Conservation (phyloP, 2,113 vertebrate genomes). For the Collichthys lucidus region DNA sequence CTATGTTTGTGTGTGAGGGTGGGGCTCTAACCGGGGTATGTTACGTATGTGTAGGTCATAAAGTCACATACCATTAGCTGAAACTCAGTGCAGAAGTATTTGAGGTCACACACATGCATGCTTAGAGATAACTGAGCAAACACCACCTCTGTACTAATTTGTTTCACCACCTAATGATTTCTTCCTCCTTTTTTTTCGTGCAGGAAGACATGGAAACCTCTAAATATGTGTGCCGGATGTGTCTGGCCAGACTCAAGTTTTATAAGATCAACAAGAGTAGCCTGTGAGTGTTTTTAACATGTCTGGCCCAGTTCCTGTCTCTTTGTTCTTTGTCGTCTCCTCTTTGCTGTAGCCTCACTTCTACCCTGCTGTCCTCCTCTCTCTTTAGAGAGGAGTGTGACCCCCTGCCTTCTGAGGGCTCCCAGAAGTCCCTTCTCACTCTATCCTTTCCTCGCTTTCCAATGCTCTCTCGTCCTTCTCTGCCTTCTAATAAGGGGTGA, state of each 20-base stretch:
- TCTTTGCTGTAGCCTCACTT: slow-evolving; percentile 62
- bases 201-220: slow-evolving; percentile 99
- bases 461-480: slow-evolving; percentile 91
- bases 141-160: slow-evolving; percentile 13
- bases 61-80: slow-evolving; percentile 38
- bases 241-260: slow-evolving; percentile 96
- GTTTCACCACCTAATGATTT: slow-evolving; percentile 18
- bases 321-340: slow-evolving; percentile 56
- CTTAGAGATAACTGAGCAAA: slow-evolving; percentile 24
- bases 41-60: slow-evolving; percentile 9
- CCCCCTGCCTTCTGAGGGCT: slow-evolving; percentile 87
- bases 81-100: slow-evolving; percentile 28
- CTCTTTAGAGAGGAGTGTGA: slow-evolving; percentile 90
- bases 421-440: slow-evolving; percentile 92
- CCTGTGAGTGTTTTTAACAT: slow-evolving; percentile 88
- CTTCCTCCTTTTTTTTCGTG: slow-evolving; percentile 50
- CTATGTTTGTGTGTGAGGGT: slow-evolving; percentile 37
- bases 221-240: slow-evolving; percentile 98
- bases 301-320: slow-evolving; percentile 60
- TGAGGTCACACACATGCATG: slow-evolving; percentile 1
- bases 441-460: slow-evolving; percentile 93
- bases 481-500: slow-evolving; percentile 92
- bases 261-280: slow-evolving; percentile 96
- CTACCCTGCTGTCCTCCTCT: slow-evolving; percentile 78
- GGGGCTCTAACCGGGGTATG: background rate